Evolutionary conservation across 2,888 invertebrate species (phyloP).

Genomic region (Clitarchus hookeri): DNA sequence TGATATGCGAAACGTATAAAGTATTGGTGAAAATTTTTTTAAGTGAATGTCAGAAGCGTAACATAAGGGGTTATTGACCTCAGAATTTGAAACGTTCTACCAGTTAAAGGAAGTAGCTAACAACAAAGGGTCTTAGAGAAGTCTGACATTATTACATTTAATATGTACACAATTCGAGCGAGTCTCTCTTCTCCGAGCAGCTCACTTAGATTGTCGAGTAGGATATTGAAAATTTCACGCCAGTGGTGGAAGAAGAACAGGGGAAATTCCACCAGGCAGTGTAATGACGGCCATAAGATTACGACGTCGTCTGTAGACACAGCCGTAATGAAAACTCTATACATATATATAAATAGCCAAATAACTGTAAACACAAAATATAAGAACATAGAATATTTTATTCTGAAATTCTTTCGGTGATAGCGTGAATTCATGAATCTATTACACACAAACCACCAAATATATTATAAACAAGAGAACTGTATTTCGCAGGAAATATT

Average conservation of each 20-base stretch:
- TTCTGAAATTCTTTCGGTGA: no score
- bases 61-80: background rate
- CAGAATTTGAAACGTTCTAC: background rate
- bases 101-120: background rate
- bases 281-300: background rate
- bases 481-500: no score
- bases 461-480: no score
- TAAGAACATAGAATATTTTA: background rate
- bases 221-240: constrained; percentile 36
- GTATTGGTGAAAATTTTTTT: no score
- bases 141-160: constrained; percentile 32
- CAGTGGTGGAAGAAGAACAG: constrained; percentile 1
- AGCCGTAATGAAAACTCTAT: background rate
- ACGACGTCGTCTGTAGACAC: background rate
- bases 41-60: no score
- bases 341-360: background rate
- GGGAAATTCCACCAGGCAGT: background rate
- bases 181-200: constrained; percentile 20
- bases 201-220: background rate
- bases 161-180: constrained; percentile 35
- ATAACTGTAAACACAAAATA: background rate
- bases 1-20: no score
- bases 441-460: no score
- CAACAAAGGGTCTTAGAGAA: constrained; percentile 15
- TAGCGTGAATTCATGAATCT: no score